Evolutionary conservation across 1,140 invertebrate genomes (phyloP).

Genomic region (Hylaeus volcanicus): DNA sequence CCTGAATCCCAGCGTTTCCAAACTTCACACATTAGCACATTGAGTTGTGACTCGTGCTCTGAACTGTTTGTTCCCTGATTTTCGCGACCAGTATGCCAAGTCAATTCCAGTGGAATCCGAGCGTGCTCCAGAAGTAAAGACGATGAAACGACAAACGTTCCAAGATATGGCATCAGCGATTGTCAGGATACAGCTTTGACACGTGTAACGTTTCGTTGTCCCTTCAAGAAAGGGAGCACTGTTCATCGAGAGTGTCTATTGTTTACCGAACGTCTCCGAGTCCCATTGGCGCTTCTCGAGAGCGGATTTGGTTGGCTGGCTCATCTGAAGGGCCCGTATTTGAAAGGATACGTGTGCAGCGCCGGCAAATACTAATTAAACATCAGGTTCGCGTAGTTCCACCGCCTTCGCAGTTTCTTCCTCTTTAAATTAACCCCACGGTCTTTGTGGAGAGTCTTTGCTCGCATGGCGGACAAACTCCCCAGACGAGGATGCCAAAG

Average conservation of each 20-base stretch:
- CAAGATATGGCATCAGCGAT: not conserved
- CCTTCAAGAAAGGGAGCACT: not conserved
- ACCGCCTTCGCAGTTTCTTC: conserved; percentile 17
- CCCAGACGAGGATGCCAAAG: not conserved
- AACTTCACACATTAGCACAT: not conserved
- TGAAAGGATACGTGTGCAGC: not conserved
- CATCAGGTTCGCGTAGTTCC: conserved; percentile 13
- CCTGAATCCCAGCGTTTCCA: not conserved
- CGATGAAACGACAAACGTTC: too few relatives aligned
- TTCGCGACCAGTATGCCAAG: not conserved
- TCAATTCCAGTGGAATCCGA: not conserved
- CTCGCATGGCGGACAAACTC: conserved; percentile 3
- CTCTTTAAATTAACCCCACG: conserved; percentile 20
- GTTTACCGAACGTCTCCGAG: conserved; percentile 3
- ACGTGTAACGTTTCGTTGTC: too few relatives aligned
- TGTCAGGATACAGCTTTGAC: too few relatives aligned
- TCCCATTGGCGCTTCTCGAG: not conserved
- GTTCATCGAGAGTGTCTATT: not conserved
- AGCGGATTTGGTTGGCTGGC: not conserved
- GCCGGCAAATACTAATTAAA: conserved; percentile 9
- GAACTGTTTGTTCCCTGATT: not conserved
- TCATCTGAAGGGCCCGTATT: not conserved
- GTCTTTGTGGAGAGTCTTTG: not conserved
- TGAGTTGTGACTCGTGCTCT: too few relatives aligned
- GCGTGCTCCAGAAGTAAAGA: too few relatives aligned